These are phyloP conservation scores for Bradypodion pumilum DNA, from an alignment of 2,797 vertebrate genomes.

Conservation along the genomic window DNA sequence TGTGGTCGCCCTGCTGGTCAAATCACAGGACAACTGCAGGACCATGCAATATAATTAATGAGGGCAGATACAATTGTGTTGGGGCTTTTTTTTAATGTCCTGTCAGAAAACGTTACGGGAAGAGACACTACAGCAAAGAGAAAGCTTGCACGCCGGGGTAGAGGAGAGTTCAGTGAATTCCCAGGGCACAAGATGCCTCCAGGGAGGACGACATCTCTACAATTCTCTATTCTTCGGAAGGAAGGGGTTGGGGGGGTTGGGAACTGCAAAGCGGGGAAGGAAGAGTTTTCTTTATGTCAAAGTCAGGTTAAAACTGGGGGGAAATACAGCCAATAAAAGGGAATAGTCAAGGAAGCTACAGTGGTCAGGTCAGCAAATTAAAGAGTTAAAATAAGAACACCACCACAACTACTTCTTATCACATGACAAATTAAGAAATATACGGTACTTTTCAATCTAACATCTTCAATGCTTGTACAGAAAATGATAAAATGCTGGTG, in stretches of 20 bases:
- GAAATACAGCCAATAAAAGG: no score
- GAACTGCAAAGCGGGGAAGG: neutral
- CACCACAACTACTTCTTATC: no score
- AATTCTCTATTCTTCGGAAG: slow-evolving; percentile 32
- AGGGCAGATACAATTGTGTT: slow-evolving; percentile 70
- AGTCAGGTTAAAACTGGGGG: neutral
- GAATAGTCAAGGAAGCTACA: no score
- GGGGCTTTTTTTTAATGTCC: slow-evolving; percentile 55
- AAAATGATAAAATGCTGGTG: no score
- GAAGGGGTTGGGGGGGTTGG: neutral
- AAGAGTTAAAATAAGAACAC: no score
- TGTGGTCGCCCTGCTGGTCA: slow-evolving; percentile 66
- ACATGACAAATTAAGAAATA: no score
- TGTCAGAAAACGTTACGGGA: slow-evolving; percentile 67
- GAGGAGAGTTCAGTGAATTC: slow-evolving; percentile 35
- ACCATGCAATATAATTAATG: slow-evolving; percentile 71
- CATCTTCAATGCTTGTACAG: no score
- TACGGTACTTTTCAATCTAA: no score
- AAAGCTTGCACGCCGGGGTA: slow-evolving; percentile 20
- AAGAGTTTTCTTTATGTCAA: slow-evolving; percentile 19
- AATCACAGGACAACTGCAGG: slow-evolving; percentile 64
- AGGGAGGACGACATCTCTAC: neutral
- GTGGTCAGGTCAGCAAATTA: no score
- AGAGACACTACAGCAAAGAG: slow-evolving; percentile 47
- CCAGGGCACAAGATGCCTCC: neutral